Base-by-base conservation (phyloP, 2,113 vertebrate species). In the Cebidichthys violaceus region DNA sequence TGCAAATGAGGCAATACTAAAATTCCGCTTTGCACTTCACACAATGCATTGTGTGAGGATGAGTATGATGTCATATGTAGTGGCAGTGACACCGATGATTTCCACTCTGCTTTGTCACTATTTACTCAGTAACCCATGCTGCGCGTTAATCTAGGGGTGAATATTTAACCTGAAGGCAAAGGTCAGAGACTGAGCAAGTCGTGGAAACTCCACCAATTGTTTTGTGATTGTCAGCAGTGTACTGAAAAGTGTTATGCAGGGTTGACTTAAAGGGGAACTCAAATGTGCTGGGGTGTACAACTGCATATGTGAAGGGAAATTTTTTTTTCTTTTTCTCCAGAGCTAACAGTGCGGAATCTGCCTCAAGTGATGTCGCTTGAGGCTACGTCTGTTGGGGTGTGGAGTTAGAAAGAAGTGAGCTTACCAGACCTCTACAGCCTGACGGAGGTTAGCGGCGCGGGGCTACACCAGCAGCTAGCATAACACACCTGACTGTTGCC, bases 161-260 rank as follows among this genome's bases (percentile, higher is more conserved):
- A 86, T 86, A 66, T 77, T 71, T 71, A 77, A 78, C 61, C 47
- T 29, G 9, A 57, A 60, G 14, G 37, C 61, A 68, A 84, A 72
- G 39, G 22, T 86, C 74, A 52, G n/a, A 22, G n/a, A 35, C 33
- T 65, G n/a, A 69, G 39, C n/a, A 75, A 33, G 31, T 37, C 60
- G n/a, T 22, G 27, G 22, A 52, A 67, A 82, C 27, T 20, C 52
- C 62, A 64, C 43, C 13, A 4, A 69, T 24, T 43, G n/a, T 9
- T 24, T 24, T 33, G 29, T 13, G 75, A 8, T 31, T 52, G 11
- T 15, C n/a, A 24, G 20, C 24, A n/a, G 24, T 39, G 11, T 45
- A 18, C 33, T 47, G 15, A 31, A 22, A 35, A 54, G 0, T 74
- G n/a, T 43, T n/a, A 24, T 55, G 29, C 35, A 27, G 17, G 24